Percentiles rank a stretch among this genome's conserved stretches.
These are phyloP conservation scores for Scelioninae gen. 2 DNA, from an alignment of 2,888 invertebrate genomes.

Conservation along the genomic window DNA sequence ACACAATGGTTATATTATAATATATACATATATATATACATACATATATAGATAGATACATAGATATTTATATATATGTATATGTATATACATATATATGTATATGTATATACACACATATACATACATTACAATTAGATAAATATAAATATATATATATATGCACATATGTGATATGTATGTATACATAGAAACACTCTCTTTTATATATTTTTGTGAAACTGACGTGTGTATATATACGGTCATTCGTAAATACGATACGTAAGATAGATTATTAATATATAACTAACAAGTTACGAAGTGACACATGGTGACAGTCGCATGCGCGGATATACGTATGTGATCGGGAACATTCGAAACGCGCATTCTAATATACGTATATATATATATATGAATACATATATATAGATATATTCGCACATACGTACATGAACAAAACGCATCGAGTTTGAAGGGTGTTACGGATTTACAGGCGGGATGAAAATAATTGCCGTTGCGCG, in stretches of 20 bases:
- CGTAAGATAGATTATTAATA: conserved; percentile 57
- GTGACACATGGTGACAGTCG: conserved; percentile 53
- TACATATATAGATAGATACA: no score
- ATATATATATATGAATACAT: conserved; percentile 62
- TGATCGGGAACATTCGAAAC: conserved; percentile 37
- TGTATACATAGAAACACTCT: conserved; percentile 69
- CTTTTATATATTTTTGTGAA: conserved; percentile 76
- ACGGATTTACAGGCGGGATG: conserved; percentile 28
- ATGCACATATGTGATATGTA: conserved; percentile 58
- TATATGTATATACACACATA: conserved; percentile 61
- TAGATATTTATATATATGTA: conserved; percentile 44
- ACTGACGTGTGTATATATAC: conserved; percentile 74
- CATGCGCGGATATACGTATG: conserved; percentile 44
- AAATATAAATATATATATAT: conserved; percentile 49
- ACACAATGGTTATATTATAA: conserved; percentile 59
- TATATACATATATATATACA: no score
- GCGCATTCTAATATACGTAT: conserved; percentile 61
- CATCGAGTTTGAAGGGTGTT: conserved; percentile 48
- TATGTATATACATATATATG: conserved; percentile 54
- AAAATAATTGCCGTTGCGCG: conserved; percentile 37
- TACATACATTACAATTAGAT: no score
- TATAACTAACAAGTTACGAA: conserved; percentile 60
- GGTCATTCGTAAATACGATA: conserved; percentile 66
- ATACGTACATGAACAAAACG: conserved; percentile 60
- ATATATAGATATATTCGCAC: conserved; percentile 54